Percentiles rank a stretch among this genome's conserved stretches.
phyloP scores from a whole-genome alignment of 30 jellyfish, hydroid and myxozoan species.

The Phacellophora camtschatica region DNA sequence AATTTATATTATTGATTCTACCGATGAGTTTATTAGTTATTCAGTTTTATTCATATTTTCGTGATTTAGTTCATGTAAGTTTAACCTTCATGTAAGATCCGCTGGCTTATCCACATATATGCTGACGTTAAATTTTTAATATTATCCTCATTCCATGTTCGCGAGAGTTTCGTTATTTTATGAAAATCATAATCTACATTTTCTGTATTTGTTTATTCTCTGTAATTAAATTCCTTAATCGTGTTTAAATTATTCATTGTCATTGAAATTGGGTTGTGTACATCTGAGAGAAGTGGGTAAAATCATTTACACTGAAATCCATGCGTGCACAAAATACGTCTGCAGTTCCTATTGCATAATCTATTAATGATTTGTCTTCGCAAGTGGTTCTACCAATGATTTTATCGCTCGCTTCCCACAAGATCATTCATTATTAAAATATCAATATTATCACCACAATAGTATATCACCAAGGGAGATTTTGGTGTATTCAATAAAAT shows the following conservation, averaged over 20 bases:
- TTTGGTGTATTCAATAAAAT: background rate
- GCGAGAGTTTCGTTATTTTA: background rate
- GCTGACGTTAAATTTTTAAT: background rate
- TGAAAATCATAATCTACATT: background rate
- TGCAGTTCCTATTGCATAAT: conserved; percentile 20
- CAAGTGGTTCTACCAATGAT: conserved; percentile 27
- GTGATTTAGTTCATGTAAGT: background rate
- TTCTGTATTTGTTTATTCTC: background rate
- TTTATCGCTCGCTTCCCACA: background rate
- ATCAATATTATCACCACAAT: background rate
- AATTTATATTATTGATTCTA: background rate
- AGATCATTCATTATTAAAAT: conserved; percentile 17
- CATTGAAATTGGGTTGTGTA: background rate
- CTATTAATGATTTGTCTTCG: conserved; percentile 8
- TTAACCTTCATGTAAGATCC: background rate
- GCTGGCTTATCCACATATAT: background rate
- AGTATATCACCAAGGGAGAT: background rate
- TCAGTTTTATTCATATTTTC: background rate
- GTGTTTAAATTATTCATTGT: too few relatives aligned
- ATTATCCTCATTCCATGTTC: conserved; percentile 12
- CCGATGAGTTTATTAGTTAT: background rate
- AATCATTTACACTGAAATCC: background rate
- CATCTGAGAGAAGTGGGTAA: conserved; percentile 7
- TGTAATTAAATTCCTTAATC: background rate
- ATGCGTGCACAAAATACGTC: conserved; percentile 20